phyloP scores from a whole-genome alignment of 2,113 vertebrate genomes.

The Sylvicapra grimmia region DNA sequence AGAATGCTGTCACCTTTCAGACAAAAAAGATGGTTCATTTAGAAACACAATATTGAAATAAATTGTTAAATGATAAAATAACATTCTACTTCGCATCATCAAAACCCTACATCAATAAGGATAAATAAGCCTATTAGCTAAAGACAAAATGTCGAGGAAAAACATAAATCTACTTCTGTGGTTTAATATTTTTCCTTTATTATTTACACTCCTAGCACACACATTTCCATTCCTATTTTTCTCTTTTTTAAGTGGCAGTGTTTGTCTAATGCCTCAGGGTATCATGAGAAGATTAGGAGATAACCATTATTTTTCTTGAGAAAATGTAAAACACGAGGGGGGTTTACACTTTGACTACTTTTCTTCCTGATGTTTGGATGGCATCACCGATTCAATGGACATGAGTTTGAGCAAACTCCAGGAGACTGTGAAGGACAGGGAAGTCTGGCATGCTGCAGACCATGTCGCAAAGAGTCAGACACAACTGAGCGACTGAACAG shows the following conservation, averaged over 20 bases:
- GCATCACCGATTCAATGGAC: background rate
- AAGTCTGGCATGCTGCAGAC: background rate
- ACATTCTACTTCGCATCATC: background rate
- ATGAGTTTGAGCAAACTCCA: background rate
- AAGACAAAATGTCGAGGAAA: background rate
- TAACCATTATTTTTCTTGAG: background rate
- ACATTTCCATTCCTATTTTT: background rate
- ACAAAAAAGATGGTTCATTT: background rate
- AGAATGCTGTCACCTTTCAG: background rate
- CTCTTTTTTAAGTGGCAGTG: background rate
- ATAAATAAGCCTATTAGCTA: background rate
- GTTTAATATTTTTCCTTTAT: background rate
- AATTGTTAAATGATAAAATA: background rate
- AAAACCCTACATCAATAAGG: background rate
- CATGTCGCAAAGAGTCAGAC: background rate
- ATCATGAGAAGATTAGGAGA: slow-evolving; percentile 22
- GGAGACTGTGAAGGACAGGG: background rate
- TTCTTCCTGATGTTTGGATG: background rate
- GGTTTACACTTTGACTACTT: slow-evolving; percentile 35
- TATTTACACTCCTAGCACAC: background rate
- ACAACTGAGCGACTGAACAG: background rate
- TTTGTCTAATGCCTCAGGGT: background rate
- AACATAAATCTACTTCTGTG: background rate
- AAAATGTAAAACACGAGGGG: slow-evolving; percentile 37
- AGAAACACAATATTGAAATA: slow-evolving; percentile 17